Conservation (phyloP, 2,113 vertebrate genomes). For the Saguinus imperator region DNA sequence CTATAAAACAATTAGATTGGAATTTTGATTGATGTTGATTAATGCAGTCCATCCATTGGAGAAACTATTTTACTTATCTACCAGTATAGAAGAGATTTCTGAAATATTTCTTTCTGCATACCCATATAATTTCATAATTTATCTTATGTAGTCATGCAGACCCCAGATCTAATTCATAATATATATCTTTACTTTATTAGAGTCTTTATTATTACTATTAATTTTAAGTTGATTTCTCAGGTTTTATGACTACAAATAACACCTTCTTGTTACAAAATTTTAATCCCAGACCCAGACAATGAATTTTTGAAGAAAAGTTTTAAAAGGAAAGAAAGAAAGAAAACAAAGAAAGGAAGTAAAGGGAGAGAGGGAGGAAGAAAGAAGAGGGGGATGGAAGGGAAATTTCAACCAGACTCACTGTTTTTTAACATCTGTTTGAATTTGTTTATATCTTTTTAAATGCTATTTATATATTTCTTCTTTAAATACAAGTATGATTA, state of each 20-base stretch:
- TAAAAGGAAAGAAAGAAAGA: neutral
- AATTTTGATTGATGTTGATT: neutral
- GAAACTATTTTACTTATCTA: neutral
- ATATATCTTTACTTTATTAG: neutral
- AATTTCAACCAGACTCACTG: neutral
- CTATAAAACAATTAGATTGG: neutral
- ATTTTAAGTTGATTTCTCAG: neutral
- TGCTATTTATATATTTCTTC: neutral
- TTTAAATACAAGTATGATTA: neutral
- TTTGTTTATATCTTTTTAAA: neutral
- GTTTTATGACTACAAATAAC: neutral
- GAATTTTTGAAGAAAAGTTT: neutral
- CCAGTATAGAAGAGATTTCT: neutral
- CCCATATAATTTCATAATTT: neutral
- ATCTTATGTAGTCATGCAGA: neutral
- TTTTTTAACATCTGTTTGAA: neutral
- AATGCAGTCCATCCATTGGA: neutral
- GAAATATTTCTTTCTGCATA: neutral
- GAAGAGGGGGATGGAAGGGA: neutral
- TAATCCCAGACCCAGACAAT: neutral
- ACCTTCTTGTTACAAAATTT: neutral
- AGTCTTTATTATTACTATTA: neutral
- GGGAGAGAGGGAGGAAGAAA: neutral
- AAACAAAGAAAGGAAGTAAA: neutral
- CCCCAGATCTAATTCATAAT: neutral